Evolutionary conservation across 1,140 invertebrate genomes (phyloP).

Genomic region (Drosophila murphyi): DNA sequence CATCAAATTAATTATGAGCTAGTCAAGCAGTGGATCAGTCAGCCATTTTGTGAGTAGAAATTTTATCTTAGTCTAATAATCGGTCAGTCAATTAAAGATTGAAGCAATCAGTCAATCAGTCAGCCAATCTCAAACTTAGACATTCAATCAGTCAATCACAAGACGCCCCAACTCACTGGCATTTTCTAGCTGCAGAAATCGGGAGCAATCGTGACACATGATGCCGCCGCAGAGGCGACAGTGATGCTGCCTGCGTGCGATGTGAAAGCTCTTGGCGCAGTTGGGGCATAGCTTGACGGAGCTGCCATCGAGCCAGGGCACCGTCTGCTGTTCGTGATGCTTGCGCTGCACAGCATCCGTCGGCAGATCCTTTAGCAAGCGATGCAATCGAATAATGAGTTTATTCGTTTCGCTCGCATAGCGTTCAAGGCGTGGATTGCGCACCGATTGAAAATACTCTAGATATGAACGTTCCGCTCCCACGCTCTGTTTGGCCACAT

Average conservation of each 20-base stretch:
- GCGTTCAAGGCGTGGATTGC: slow-evolving; percentile 91
- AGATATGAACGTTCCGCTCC: slow-evolving; percentile 89
- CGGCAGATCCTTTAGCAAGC: slow-evolving; percentile 93
- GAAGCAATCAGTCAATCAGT: neutral
- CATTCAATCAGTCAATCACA: neutral
- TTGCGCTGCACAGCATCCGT: slow-evolving; percentile 92
- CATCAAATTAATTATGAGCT: too few species aligned
- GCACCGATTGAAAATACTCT: slow-evolving; percentile 91
- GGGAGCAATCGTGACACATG: slow-evolving; percentile 97
- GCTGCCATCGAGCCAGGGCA: slow-evolving; percentile 96
- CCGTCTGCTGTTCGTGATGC: slow-evolving; percentile 91
- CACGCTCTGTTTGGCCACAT: slow-evolving; percentile 88
- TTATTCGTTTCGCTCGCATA: slow-evolving; percentile 98
- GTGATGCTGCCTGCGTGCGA: slow-evolving; percentile 96
- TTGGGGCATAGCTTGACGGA: slow-evolving; percentile 95
- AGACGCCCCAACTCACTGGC: slow-evolving; percentile 89
- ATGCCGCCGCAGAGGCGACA: slow-evolving; percentile 98
- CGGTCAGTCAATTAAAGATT: too few species aligned
- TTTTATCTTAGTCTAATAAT: too few species aligned
- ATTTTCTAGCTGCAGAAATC: slow-evolving; percentile 92
- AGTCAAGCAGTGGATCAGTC: too few species aligned
- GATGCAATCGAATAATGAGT: slow-evolving; percentile 96
- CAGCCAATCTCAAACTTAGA: too few species aligned
- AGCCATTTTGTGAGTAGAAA: too few species aligned
- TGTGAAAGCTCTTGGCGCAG: slow-evolving; percentile 94